Conservation (phyloP, 2,888 invertebrate species). For the Psylliodes chrysocephalus region DNA sequence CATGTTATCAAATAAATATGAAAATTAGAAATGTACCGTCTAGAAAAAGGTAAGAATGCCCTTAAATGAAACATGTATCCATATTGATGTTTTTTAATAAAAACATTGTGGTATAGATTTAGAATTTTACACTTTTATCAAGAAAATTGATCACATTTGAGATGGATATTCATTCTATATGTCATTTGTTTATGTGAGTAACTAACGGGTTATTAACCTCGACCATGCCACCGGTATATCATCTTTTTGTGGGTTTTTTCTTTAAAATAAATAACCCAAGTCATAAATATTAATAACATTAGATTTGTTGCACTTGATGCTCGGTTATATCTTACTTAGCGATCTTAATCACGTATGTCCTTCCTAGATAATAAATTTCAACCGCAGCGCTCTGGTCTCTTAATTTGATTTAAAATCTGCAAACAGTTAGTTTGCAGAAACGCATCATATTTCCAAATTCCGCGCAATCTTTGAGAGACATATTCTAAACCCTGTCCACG, state of each 20-base stretch:
- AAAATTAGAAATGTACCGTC: no score
- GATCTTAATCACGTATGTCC: slow-evolving; percentile 21
- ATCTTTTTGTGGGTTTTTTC: slow-evolving; percentile 1
- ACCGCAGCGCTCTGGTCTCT: neutral
- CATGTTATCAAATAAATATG: no score
- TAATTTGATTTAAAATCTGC: neutral
- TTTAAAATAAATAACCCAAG: neutral
- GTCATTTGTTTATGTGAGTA: no score
- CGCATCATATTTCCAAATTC: neutral
- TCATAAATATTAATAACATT: slow-evolving; percentile 27
- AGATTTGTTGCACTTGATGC: slow-evolving; percentile 25
- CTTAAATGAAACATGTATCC: no score
- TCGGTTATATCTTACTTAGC: slow-evolving; percentile 12
- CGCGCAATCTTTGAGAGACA: no score
- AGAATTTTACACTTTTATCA: no score
- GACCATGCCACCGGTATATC: neutral
- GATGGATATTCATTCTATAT: no score
- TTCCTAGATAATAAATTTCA: slow-evolving; percentile 24
- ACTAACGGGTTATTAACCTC: neutral
- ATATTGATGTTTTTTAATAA: no score
- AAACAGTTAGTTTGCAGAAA: slow-evolving; percentile 3
- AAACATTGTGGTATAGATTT: no score
- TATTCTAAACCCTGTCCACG: no score
- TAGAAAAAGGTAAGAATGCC: no score
- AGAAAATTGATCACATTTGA: no score